Conservation (phyloP, 2,888 invertebrate genomes). For the Nomada ruficornis region DNA sequence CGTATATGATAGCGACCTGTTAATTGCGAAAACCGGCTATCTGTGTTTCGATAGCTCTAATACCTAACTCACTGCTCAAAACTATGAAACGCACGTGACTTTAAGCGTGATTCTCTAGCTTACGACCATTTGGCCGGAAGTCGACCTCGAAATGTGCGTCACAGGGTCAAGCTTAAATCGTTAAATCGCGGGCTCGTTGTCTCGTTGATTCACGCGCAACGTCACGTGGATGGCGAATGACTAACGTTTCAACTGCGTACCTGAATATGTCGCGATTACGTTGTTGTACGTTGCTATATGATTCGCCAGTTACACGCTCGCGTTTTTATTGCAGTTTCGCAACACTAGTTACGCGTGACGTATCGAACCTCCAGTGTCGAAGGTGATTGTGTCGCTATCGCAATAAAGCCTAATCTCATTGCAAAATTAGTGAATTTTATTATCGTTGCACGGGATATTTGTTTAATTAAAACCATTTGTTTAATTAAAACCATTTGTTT, state of each 20-base stretch:
- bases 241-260: constrained; percentile 21
- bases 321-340: constrained; percentile 45
- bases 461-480: background rate
- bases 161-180: background rate
- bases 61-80: constrained; percentile 5
- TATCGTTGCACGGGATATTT: background rate
- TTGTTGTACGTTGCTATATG: constrained; percentile 3
- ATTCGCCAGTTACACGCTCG: constrained; percentile 12
- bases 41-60: background rate
- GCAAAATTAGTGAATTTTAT: background rate
- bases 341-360: constrained; percentile 22
- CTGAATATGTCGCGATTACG: constrained; percentile 20
- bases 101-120: background rate
- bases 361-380: background rate
- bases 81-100: background rate
- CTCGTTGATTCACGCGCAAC: constrained; percentile 14
- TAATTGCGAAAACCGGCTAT: background rate
- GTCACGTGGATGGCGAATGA: constrained; percentile 21
- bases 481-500: background rate
- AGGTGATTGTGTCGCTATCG: background rate
- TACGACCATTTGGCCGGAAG: background rate
- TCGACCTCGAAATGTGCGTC: background rate
- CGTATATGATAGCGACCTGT: background rate
- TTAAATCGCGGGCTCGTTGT: constrained; percentile 2
- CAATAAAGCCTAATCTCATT: background rate